phyloP scores from a whole-genome alignment of 2,797 vertebrate species.

The Huso huso region DNA sequence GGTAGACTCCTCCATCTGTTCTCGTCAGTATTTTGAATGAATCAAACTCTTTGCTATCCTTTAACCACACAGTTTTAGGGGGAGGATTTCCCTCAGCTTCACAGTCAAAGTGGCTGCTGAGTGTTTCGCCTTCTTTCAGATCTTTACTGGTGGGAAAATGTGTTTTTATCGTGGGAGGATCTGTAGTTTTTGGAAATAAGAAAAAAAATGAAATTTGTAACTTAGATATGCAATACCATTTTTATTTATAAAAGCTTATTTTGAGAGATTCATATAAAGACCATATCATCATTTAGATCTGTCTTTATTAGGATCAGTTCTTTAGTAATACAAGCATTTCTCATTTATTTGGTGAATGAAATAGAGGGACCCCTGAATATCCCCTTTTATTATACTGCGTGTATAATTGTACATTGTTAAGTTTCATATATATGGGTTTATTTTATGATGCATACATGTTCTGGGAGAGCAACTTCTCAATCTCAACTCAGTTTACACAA shows the following conservation, averaged over 20 bases:
- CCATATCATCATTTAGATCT: not conserved
- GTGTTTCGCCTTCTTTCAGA: too few species aligned
- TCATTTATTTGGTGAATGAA: not conserved
- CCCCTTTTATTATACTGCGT: too few species aligned
- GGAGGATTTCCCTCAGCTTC: constrained; percentile 24
- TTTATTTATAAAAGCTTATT: not conserved
- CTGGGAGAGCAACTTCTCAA: too few species aligned
- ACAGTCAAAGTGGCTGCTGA: too few species aligned
- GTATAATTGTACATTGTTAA: too few species aligned
- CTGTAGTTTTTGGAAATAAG: constrained; percentile 32
- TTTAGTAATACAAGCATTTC: not conserved
- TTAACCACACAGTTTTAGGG: constrained; percentile 24
- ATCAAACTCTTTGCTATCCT: constrained; percentile 4
- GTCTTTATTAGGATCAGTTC: not conserved
- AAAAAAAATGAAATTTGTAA: constrained; percentile 10
- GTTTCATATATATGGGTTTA: too few species aligned
- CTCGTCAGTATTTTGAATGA: constrained; percentile 9
- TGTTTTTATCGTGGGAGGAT: constrained; percentile 14
- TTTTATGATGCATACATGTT: too few species aligned
- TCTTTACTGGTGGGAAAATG: too few species aligned
- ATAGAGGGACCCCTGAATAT: too few species aligned
- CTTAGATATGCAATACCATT: not conserved
- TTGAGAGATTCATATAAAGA: not conserved
- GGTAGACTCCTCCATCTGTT: constrained; percentile 6
- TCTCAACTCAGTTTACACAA: not conserved